Evolutionary conservation across 1,140 invertebrate genomes (phyloP), one percentile per base, ranked within the genome.

Genomic region (Bombus waltoni): DNA sequence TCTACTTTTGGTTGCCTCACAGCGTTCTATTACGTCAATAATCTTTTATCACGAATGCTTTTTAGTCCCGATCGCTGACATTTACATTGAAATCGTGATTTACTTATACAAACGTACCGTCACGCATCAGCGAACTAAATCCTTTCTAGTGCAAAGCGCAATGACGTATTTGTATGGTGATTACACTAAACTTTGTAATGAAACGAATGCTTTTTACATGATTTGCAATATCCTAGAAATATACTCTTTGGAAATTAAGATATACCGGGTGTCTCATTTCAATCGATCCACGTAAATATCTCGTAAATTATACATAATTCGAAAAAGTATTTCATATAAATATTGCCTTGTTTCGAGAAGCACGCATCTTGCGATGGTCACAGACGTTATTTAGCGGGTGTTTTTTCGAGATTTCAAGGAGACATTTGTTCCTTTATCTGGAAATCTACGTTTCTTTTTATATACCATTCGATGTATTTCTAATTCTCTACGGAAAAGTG

Each of bases 81-180:
- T 89, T 91, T 90, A 91, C 86, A 87, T 90, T 83, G 74, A 90
- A 91, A 85, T 86, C 81, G 81, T 89, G 87, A 87, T 73, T 84
- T 78, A 87, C 53, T 47, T 15, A n/a, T 11, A 72, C 62, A 44
- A 89, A 90, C 8, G 40, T 38, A 32, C n/a, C 42, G 89, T 87
- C 62, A 87, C 81, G 89, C 76, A 81, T 87, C 77, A 65, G 25
- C 66, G 57, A 87, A 73, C 35, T 25, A 6, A 42, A 62, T 72
- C 87, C 85, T 90, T 90, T 90, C 89, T 90, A 90, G 75, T 77
- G 65, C 79, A 74, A 57, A 47, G 32, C 25, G 42, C 53, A 47
- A 53, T 75, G 71, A 86, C 80, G 80, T 81, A 71, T 47, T 72
- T 53, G 28, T 42, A 13, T 11, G 15, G 66, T 72, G 28, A 18